These are phyloP conservation scores for Pogonocichla stellata DNA, from an alignment of 2,113 vertebrate genomes.

Conservation along the genomic window DNA sequence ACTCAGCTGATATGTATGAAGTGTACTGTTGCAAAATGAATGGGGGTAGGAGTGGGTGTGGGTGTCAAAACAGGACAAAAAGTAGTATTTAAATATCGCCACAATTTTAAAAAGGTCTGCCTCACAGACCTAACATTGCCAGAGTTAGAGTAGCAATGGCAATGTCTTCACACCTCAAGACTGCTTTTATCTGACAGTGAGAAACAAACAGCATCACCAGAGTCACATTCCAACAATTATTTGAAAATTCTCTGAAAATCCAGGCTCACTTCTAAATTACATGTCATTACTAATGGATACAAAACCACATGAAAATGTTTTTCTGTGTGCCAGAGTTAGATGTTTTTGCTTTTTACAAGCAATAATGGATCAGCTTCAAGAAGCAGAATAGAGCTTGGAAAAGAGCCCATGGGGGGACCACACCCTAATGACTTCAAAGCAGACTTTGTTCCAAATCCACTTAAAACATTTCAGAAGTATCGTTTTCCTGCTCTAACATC, in stretches of 20 bases:
- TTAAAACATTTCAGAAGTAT: conserved; percentile 4
- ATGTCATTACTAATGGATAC: background rate
- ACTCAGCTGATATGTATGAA: background rate
- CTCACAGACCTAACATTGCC: background rate
- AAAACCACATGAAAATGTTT: background rate
- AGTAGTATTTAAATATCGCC: background rate
- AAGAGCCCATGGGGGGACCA: background rate
- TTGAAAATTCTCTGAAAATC: background rate
- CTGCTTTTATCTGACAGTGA: background rate
- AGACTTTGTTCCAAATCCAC: background rate
- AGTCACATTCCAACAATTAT: background rate
- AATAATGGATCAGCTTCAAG: background rate
- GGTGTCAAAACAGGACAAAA: background rate
- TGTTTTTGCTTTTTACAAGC: background rate
- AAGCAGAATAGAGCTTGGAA: background rate
- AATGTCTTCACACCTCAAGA: background rate
- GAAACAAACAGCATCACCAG: background rate
- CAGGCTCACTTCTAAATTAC: background rate
- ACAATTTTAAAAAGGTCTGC: background rate
- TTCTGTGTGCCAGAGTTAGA: background rate
- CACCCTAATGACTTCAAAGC: background rate
- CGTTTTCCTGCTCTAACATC: background rate
- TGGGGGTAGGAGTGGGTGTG: rapidly evolving
- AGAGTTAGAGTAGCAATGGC: background rate
- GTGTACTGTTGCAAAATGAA: background rate